These are phyloP conservation scores for Chrysocyon brachyurus DNA, from an alignment of 2,797 vertebrate species.

Conservation along the genomic window DNA sequence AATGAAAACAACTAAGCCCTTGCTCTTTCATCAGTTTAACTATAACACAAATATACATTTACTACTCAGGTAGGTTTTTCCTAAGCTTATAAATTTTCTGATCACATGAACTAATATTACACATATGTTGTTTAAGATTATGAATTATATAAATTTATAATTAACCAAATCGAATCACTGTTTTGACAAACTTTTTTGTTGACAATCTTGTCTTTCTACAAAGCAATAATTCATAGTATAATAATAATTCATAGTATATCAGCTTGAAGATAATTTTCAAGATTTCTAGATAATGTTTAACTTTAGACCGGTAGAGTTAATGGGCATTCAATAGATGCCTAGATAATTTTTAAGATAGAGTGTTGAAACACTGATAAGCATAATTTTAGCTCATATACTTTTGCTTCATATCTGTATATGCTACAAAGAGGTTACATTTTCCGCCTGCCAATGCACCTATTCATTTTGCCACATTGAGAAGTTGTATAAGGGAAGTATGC, in stretches of 20 bases:
- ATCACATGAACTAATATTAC: background rate
- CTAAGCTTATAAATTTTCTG: background rate
- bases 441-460: background rate
- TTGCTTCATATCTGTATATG: background rate
- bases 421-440: background rate
- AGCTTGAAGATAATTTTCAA: background rate
- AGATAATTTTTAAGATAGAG: background rate
- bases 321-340: background rate
- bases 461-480: background rate
- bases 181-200: background rate
- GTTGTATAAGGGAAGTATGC: background rate
- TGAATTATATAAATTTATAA: background rate
- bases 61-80: background rate
- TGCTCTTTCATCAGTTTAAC: background rate
- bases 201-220: background rate
- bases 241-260: background rate
- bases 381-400: background rate
- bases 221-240: background rate
- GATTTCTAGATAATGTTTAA: background rate
- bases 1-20: background rate
- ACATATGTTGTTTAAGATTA: background rate
- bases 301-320: background rate
- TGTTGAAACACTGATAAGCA: background rate
- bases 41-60: background rate
- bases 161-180: background rate